Percentiles rank a stretch among this genome's conserved stretches.
These are phyloP conservation scores for Pterocles burchelli DNA, from an alignment of 2,113 vertebrate genomes.

Conservation along the genomic window DNA sequence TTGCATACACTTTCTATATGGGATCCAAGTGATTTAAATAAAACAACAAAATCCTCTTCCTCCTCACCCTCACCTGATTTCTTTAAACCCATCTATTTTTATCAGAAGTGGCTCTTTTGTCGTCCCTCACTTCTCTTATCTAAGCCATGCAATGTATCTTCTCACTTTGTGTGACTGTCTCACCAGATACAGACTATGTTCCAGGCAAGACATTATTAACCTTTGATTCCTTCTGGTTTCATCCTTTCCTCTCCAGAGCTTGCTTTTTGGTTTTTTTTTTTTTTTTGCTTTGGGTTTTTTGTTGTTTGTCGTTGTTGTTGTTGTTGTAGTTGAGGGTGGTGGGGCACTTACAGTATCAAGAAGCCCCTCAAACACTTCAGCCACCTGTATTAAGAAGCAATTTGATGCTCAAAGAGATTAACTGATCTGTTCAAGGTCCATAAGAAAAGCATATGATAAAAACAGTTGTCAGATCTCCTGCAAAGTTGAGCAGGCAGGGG, in stretches of 20 bases:
- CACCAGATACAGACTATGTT: not conserved
- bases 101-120: not conserved
- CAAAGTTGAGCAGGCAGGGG: not conserved
- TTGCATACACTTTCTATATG: not conserved
- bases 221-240: not conserved
- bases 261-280: not conserved
- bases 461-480: not conserved
- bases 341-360: not conserved
- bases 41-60: not conserved
- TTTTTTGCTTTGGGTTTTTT: too few species aligned
- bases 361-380: not conserved
- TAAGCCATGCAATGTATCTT: not conserved
- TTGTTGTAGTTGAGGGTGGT: fast-evolving
- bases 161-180: not conserved
- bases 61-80: not conserved
- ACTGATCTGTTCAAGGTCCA: not conserved
- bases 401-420: not conserved
- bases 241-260: not conserved
- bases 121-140: not conserved
- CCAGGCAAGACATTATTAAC: not conserved
- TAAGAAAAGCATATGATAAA: not conserved
- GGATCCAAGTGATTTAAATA: not conserved
- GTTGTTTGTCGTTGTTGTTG: too few species aligned
- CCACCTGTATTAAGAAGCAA: not conserved
- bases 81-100: not conserved